Base-by-base conservation (phyloP, 2,888 invertebrate species). In the Mimas tiliae region DNA sequence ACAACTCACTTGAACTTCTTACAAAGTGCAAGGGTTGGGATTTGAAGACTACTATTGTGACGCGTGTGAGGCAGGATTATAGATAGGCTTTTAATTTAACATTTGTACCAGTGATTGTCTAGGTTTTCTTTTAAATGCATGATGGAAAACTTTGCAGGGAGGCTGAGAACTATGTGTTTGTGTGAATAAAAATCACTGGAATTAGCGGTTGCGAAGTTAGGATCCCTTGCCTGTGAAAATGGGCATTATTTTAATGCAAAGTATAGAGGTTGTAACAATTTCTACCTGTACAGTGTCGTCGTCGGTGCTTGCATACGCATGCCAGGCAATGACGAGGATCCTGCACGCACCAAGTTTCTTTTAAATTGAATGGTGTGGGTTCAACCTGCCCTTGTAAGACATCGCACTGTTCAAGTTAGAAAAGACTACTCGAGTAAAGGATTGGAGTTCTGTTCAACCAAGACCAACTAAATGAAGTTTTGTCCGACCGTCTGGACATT, bases 211-310 rank as follows among this genome's bases (percentile, higher is more conserved):
- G 90, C 86, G 92, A 84, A 88, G 91, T 90, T 91, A 89, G 92
- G 91, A 92, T 92, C 92, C 93, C 93, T 93, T 94, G 93, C 94
- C 94, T 94, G 94, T 95, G 95, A 96, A 96, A 96, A 96, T 96
- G 95, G 95, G 96, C 96, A 96, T 97, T 96, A 96, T 95, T 97
- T 97, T 96, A 95, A 96, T 97, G 97, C 97, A 97, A 97, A 97
- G 97, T 97, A 96, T 96, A 96, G 96, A 96, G 95, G 96, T 96
- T 96, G 96, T 96, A 96, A 93, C 90, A 88, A 84, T 92, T 90
- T 89, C 85, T 92, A 91, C 84, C 83, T 83, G 92, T 92, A 83
- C 88, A 89, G 90, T 80, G 84, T 88, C 89, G 88, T 88, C 91
- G 90, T 86, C 83, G 77, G 79, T 85, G 85, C 84, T 79, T 82